Base-by-base conservation (phyloP, 2,113 vertebrate genomes). In the Scomber colias region DNA sequence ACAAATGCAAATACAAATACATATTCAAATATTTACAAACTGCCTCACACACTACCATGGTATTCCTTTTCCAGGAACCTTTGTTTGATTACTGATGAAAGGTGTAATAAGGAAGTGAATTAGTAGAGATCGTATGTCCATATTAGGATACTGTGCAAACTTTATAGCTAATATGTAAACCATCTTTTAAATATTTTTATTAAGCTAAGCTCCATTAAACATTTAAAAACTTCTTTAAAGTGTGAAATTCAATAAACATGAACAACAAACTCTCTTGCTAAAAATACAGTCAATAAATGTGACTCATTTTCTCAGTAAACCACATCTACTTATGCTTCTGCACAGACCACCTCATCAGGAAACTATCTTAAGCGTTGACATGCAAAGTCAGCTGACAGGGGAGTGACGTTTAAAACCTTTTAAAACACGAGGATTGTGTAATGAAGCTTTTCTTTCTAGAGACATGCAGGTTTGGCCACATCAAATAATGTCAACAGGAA, bases 111-210 rank as follows among this genome's bases (percentile, higher is more conserved):
- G 48, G 45, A 67, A 62, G 55, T 49, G 3, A 71, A 13, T 3
- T 2, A 19, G 51, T 45, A 4, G 17, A 21, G 16, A 0, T 10
- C 0, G n/a, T 21, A 12, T 60, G 11, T 46, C 60, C 69, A 75
- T 68, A 82, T 81, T 17, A 61, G 73, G 65, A 5, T 24, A 45
- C 6, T 67, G 21, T 51, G 2, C 15, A 51, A 56, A 5, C 59
- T 62, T 14, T 57, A 49, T 21, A 24, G 5, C n/a, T 35, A 6
- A 66, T 4, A 15, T 40, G 35, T 19, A 35, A 66, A 66, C 53
- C 19, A 46, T 3, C 1, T 3, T 27, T 30, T 46, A 2, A 51
- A 11, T 50, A 46, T 66, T 27, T 51, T 76, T 67, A 35, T 45
- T 49, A 16, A 49, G 45, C 44, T 19, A 40, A 13, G 35, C n/a